Percentiles rank a stretch among this genome's conserved stretches.
phyloP scores from a whole-genome alignment of 2,113 vertebrate genomes.

The Triplophysa rosa region DNA sequence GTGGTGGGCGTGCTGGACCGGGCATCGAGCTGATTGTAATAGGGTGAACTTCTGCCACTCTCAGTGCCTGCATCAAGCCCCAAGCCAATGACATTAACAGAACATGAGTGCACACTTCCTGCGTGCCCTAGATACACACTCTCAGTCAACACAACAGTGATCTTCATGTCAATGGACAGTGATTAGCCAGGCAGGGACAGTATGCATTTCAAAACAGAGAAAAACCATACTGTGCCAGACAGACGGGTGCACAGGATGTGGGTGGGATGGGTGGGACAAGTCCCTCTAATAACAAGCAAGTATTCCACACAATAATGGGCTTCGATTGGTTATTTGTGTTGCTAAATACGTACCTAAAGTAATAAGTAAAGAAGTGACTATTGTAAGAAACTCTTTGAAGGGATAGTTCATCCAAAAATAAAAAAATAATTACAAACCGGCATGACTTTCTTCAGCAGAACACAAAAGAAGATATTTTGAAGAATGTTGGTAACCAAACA shows the following conservation, averaged over 20 bases:
- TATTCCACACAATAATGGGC: neutral
- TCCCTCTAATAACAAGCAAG: neutral
- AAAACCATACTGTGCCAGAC: constrained; percentile 47
- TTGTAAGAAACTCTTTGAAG: too few species aligned
- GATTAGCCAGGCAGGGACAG: constrained; percentile 44
- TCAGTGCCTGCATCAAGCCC: constrained; percentile 87
- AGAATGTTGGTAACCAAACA: too few species aligned
- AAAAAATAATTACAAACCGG: too few species aligned
- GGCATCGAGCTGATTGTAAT: constrained; percentile 94
- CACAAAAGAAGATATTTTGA: too few species aligned
- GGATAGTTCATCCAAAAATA: too few species aligned
- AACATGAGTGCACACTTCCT: constrained; percentile 61
- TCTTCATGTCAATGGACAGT: constrained; percentile 19
- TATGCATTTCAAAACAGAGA: constrained; percentile 44
- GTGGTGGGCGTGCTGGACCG: constrained; percentile 92
- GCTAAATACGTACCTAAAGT: neutral
- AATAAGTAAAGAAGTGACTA: neutral
- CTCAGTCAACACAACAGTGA: constrained; percentile 24
- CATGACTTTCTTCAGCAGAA: too few species aligned
- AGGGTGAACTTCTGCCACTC: constrained; percentile 97
- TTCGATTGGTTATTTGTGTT: neutral
- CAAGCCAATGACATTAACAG: constrained; percentile 81
- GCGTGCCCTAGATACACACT: constrained; percentile 46
- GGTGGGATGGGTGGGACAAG: constrained; percentile 23
- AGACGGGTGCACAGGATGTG: constrained; percentile 22